phyloP scores from a whole-genome alignment of 2,113 vertebrate genomes.

The Oxyura jamaicensis region DNA sequence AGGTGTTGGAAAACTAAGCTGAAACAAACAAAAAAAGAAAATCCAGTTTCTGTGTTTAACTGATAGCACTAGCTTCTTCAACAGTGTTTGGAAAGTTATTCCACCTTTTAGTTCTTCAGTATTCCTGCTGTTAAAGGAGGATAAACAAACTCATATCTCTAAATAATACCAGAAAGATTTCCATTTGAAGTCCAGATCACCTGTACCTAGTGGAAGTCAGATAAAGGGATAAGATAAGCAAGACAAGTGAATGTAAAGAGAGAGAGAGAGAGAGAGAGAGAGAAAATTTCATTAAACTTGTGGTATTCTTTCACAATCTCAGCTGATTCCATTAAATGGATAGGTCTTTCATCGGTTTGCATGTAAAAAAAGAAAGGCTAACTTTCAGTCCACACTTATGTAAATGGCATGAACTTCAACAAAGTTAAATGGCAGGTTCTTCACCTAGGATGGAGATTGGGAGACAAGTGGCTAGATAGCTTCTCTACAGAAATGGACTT shows the following conservation, averaged over 20 bases:
- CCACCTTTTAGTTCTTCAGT: not conserved
- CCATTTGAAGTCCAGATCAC: not conserved
- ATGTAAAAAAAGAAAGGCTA: not conserved
- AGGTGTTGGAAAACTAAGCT: not conserved
- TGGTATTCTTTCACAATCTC: not conserved
- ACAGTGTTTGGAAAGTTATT: not conserved
- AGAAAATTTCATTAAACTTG: not conserved
- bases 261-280: not conserved
- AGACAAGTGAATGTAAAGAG: not conserved
- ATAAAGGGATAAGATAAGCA: not conserved
- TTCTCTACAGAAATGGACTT: too few species aligned
- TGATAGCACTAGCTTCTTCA: not conserved
- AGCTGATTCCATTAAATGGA: not conserved
- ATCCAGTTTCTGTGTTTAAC: not conserved
- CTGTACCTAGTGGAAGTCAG: not conserved
- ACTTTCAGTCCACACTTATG: not conserved
- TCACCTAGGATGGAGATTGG: too few species aligned
- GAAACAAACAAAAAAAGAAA: not conserved
- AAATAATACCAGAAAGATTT: not conserved
- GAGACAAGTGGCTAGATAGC: too few species aligned
- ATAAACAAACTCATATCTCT: not conserved
- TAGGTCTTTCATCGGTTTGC: accelerated
- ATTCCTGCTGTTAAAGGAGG: not conserved
- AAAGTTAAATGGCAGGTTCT: not conserved
- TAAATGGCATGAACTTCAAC: not conserved